A percentile compares a stretch with the other conserved stretches of the same genome.
Conservation (phyloP, 2,888 invertebrate genomes). For the Chaitophorus viminalis region DNA sequence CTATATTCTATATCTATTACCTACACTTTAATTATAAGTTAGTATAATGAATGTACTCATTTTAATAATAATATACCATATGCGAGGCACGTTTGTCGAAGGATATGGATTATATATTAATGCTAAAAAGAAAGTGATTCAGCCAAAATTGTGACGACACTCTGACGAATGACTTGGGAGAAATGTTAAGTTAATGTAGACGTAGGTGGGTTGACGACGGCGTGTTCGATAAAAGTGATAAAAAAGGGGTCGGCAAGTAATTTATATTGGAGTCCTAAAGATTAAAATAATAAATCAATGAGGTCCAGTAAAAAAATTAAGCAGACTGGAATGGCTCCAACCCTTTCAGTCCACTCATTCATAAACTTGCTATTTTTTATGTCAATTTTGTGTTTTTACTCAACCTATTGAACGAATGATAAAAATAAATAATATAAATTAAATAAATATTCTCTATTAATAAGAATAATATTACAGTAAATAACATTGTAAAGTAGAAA, state of each 20-base stretch:
- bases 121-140: slow-evolving; percentile 18
- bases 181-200: neutral
- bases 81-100: neutral
- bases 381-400: no score
- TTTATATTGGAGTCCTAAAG: no score
- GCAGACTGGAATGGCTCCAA: no score
- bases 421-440: no score
- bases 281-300: no score
- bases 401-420: no score
- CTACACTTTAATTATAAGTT: neutral
- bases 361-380: no score
- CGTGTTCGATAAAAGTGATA: neutral
- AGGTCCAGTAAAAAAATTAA: no score
- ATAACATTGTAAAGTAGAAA: no score
- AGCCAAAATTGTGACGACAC: neutral
- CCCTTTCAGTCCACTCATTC: no score
- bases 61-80: neutral
- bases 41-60: slow-evolving; percentile 23
- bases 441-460: no score
- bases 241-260: neutral
- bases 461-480: no score
- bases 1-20: neutral
- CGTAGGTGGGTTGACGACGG: neutral
- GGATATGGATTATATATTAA: neutral
- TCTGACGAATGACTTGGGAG: neutral